These are phyloP conservation scores for Stigmatopora argus DNA, from an alignment of 2,113 vertebrate genomes.

Conservation along the genomic window DNA sequence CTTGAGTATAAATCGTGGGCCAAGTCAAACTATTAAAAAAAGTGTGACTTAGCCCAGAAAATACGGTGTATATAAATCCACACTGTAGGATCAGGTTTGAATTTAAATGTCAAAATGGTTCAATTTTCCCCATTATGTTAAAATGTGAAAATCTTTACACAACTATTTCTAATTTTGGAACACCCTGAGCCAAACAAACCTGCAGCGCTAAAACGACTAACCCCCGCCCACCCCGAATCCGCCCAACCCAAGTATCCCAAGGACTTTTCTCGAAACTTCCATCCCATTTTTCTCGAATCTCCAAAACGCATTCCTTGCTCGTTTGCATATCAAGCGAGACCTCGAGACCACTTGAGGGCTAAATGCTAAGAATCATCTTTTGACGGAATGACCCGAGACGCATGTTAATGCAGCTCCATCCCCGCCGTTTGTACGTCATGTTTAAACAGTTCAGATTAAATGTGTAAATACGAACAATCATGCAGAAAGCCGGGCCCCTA, in stretches of 20 bases:
- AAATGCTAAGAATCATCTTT: constrained; percentile 5
- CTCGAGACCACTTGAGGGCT: not conserved
- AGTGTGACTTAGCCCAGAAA: too few relatives aligned
- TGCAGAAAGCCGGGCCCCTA: constrained; percentile 29
- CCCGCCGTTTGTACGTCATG: constrained; percentile 17
- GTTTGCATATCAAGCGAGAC: not conserved
- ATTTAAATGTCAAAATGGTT: too few relatives aligned
- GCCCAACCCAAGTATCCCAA: not conserved
- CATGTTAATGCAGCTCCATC: constrained; percentile 1
- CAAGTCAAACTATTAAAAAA: too few relatives aligned
- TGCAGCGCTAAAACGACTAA: too few relatives aligned
- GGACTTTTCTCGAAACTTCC: not conserved
- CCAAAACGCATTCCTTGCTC: not conserved
- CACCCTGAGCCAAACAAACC: too few relatives aligned
- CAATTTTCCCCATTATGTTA: too few relatives aligned
- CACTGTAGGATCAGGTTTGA: too few relatives aligned
- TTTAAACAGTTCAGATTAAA: constrained; percentile 36
- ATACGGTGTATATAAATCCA: too few relatives aligned
- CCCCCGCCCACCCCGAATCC: too few relatives aligned
- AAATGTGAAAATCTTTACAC: too few relatives aligned
- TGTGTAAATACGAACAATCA: constrained; percentile 46
- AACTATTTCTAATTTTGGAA: too few relatives aligned
- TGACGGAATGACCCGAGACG: constrained; percentile 6
- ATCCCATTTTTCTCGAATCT: not conserved
- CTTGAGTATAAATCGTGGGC: too few relatives aligned